phyloP scores from a whole-genome alignment of 2,797 vertebrate genomes.

The Australoheros facetus region DNA sequence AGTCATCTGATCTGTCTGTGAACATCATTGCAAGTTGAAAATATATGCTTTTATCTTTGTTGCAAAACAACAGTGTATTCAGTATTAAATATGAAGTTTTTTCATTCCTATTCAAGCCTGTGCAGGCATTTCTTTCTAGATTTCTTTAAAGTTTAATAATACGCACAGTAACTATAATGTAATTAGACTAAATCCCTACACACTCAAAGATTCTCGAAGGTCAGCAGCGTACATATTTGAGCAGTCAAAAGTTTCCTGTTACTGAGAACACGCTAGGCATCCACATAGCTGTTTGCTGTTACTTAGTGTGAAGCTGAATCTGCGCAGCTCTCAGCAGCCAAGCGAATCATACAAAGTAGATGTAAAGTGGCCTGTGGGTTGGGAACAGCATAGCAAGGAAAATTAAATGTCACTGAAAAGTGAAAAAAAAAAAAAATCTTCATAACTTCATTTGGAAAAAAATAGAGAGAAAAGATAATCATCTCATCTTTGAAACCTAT shows the following conservation, averaged over 20 bases:
- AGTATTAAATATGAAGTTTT: too few species aligned
- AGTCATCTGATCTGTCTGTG: neutral
- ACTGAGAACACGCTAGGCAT: neutral
- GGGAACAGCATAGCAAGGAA: constrained; percentile 1
- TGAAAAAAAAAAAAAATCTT: neutral
- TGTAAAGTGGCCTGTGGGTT: constrained; percentile 8
- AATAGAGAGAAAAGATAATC: constrained; percentile 47
- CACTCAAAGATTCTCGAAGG: neutral
- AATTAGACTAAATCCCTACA: neutral
- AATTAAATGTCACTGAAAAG: constrained; percentile 41
- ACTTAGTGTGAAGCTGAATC: constrained; percentile 4
- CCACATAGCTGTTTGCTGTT: neutral
- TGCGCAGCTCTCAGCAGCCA: constrained; percentile 1
- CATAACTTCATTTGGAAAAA: constrained; percentile 46
- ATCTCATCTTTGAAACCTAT: constrained; percentile 57
- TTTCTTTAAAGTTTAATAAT: neutral
- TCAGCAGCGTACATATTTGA: neutral
- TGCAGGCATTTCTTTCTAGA: neutral
- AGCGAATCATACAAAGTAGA: constrained; percentile 3
- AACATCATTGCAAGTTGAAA: neutral
- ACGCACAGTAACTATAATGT: neutral
- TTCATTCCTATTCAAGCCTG: neutral
- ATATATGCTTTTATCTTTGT: neutral
- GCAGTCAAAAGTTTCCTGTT: neutral
- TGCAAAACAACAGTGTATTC: neutral